Conservation (phyloP, 1,140 invertebrate genomes). For the Ceratosolen fusciceps region DNA sequence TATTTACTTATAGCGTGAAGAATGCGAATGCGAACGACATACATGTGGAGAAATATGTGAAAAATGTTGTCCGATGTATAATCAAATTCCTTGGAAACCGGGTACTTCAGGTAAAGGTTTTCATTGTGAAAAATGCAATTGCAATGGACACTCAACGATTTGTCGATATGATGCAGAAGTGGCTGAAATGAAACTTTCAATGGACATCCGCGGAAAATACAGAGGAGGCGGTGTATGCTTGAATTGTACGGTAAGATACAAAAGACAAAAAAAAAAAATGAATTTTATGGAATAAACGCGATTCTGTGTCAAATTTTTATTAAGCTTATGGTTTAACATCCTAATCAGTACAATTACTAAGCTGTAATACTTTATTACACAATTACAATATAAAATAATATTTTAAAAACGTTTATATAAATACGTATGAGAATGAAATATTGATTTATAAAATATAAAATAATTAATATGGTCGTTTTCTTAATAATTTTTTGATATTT, state of each 20-base stretch:
- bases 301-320: too few species aligned
- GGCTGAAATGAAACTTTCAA: constrained; percentile 74
- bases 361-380: too few species aligned
- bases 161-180: constrained; percentile 86
- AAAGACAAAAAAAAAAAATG: too few species aligned
- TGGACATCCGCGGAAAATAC: constrained; percentile 80
- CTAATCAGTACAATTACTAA: too few species aligned
- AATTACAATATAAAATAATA: too few species aligned
- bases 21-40: constrained; percentile 90
- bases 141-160: constrained; percentile 86
- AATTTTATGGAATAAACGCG: background rate
- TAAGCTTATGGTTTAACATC: too few species aligned
- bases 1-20: constrained; percentile 74
- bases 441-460: background rate
- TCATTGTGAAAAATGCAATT: constrained; percentile 88
- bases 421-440: background rate
- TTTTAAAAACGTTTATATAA: too few species aligned
- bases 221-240: constrained; percentile 93
- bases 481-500: constrained; percentile 35
- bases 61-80: constrained; percentile 88
- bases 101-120: constrained; percentile 77
- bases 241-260: constrained; percentile 83
- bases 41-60: constrained; percentile 91
- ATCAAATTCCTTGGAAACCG: constrained; percentile 81
- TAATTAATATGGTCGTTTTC: background rate